Evolutionary conservation across 2,888 invertebrate genomes (phyloP), one percentile per base, ranked within the genome.

Genomic region (Psylliodes chrysocephalus): DNA sequence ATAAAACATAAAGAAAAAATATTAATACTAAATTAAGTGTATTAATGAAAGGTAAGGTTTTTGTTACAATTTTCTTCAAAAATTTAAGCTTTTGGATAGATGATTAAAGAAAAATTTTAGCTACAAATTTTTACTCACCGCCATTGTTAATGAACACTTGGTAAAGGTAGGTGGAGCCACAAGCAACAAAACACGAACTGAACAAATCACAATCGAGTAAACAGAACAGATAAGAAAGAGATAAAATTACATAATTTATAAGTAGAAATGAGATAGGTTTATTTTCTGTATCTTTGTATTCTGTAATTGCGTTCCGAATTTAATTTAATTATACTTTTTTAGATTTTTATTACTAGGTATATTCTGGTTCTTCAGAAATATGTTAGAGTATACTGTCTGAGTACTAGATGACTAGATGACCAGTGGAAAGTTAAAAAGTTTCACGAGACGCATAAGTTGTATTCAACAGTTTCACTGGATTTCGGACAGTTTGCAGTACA

Each of bases 81-180:
- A 44, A 17, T 3, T 17, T 4, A 10, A 18, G 1, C 7, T 18
- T 12, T 22, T 30, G 12, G 8, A 33, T 7, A n/a, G 67, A 68
- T 68, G 64, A 60, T 60, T 47, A 15, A 19, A 19, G 64, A 68
- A 63, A 60, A 28, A 33, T 40, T 18, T 47, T 35, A 22, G 7
- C 42, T 51, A 68, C 69, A 72, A 64, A 49, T 61, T 56, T 65
- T 64, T 71, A 79, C 81, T 80, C 77, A 81, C 81, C 80, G 80
- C 79, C 81, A 81, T 81, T 75, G 70, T 73, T 72, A 59, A 54
- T 28, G 8, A 28, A 17, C 28, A 51, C 44, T 51, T 49, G 25
- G 38, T 51, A 59, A 59, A 59, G 59, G 49, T 59, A 49, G 59
- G 49, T 59, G 59, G 59, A 59, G 59, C 59, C 59, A 59, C 59